Evolutionary conservation across 1,140 invertebrate genomes (phyloP).

Genomic region (Pseudachorutes palmiensis): DNA sequence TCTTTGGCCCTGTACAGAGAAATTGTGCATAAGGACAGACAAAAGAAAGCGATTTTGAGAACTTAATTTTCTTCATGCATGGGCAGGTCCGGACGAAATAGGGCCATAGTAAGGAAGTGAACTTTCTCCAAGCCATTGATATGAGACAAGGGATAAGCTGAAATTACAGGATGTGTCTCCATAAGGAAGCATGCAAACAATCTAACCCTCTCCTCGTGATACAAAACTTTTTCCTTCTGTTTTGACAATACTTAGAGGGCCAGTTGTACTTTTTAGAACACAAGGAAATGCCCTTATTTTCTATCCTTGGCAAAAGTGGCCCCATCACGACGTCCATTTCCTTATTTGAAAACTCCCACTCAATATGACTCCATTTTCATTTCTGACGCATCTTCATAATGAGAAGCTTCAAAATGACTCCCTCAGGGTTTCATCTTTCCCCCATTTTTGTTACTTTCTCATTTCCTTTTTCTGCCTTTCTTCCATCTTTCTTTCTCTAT

Average conservation of each 20-base stretch:
- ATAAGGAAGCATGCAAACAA: neutral
- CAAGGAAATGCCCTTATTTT: neutral
- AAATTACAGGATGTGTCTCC: neutral
- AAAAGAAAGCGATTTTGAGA: neutral
- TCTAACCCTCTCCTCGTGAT: neutral
- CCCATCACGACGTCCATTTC: neutral
- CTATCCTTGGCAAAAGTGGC: neutral
- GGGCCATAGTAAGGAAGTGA: neutral
- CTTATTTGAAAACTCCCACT: conserved; percentile 31
- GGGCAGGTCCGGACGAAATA: neutral
- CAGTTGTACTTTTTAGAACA: neutral
- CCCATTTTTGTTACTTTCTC: too few species aligned
- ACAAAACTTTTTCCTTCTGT: neutral
- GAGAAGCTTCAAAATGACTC: conserved; percentile 36
- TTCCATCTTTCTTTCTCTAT: neutral
- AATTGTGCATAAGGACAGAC: neutral
- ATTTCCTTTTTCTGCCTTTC: neutral
- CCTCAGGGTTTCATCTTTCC: conserved; percentile 15
- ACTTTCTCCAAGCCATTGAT: neutral
- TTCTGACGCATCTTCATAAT: conserved; percentile 30
- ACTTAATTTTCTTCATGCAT: neutral
- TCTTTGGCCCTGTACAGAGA: neutral
- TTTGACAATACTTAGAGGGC: too few species aligned
- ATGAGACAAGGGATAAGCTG: neutral
- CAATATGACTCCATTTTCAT: conserved; percentile 35